These are phyloP conservation scores for Chloropsis hardwickii DNA, from an alignment of 2,113 vertebrate genomes.

Conservation along the genomic window DNA sequence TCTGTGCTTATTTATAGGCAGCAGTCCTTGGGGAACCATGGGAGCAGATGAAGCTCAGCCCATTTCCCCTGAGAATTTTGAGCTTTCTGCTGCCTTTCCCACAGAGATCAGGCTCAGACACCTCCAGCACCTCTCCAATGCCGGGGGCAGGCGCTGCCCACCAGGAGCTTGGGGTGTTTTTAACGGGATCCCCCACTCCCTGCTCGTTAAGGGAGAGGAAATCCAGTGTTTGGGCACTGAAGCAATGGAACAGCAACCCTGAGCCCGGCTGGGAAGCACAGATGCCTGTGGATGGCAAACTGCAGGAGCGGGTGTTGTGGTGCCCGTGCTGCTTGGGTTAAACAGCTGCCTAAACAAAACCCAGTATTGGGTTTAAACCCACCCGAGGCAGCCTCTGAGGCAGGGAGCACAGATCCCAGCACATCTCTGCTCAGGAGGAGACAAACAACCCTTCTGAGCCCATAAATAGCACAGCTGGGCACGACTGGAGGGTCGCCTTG, in stretches of 20 bases:
- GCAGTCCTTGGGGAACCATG: accelerated
- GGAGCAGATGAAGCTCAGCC: neutral
- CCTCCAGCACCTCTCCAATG: accelerated
- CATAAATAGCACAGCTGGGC: neutral
- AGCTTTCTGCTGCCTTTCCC: neutral
- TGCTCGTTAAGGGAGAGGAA: neutral
- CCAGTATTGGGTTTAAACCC: neutral
- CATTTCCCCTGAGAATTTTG: neutral
- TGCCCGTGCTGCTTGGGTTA: neutral
- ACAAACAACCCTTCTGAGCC: neutral
- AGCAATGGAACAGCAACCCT: neutral
- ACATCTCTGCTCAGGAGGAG: neutral
- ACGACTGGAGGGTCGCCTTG: accelerated
- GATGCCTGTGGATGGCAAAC: neutral
- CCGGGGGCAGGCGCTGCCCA: neutral
- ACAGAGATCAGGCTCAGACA: neutral
- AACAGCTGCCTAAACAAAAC: neutral
- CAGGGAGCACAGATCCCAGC: neutral
- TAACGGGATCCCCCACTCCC: neutral
- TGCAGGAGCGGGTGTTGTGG: accelerated
- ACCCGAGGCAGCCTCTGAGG: neutral
- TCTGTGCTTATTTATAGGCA: conserved; percentile 5
- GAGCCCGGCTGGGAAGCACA: neutral
- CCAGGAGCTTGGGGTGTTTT: neutral
- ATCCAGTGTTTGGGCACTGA: neutral